Evolutionary conservation across 2,113 vertebrate species (phyloP), one percentile per base, ranked within the genome.

Genomic region (Pipa parva): DNA sequence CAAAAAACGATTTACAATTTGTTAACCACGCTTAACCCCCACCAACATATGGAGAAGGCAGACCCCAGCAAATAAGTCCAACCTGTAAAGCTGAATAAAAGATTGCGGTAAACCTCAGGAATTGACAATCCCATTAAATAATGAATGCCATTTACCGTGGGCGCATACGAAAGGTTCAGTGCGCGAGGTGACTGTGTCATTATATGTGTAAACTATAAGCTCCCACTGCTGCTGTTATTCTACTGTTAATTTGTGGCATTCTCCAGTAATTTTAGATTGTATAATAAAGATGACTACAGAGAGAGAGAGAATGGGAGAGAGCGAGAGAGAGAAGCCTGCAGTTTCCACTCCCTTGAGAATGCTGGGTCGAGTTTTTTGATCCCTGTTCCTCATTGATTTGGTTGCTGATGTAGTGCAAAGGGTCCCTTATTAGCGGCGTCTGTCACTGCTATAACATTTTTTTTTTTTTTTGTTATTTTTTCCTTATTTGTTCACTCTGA

Each of bases 401-500:
- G 79, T 78, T 85, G 85, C 89, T 88, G 85, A 85, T 89, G 90
- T 85, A 84, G 86, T 86, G 86, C 79, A 80, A 82, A 85, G 76
- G 85, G 78, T 82, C 57, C 82, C 91, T 94, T 95, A 92, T 98
- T 98, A 97, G 92, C 80, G 81, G 89, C 81, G 91, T 93, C 93
- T 91, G 92, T 95, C 93, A 90, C 83, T 80, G 86, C 85, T 87
- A 85, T 92, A 88, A 90, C 92, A 91, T 86, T 85, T 91, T 89
- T 92, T 89, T 89, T 89, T 91, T 89, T 90, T 87, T 89, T 89
- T 90, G 87, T 91, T 91, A 92, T 95, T 97, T 98, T 87, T 89
- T 89, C 90, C 88, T 91, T 91, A 92, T 95, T 97, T 98, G 95
- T 96, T 92, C 93, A 76, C 86, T 86, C 89, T 94, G 93, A 94